Percentiles rank a stretch among this genome's conserved stretches.
Conservation (phyloP, 30 jellyfish, hydroid and myxozoan species). For the Haliclystus octoradiatus region DNA sequence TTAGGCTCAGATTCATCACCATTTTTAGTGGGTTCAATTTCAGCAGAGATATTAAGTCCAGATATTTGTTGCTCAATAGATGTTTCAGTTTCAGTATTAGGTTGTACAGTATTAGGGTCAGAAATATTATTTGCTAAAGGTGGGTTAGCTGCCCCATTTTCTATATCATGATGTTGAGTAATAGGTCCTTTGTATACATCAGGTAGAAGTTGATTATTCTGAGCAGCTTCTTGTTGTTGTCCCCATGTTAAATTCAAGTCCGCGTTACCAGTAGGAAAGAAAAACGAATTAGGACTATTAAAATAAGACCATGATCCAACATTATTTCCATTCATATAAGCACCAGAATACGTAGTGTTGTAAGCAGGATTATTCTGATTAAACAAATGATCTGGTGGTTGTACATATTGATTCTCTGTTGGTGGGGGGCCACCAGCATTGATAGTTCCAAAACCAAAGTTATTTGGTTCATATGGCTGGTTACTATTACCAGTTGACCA, state of each 20-base stretch:
- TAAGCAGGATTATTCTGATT: conserved; percentile 76
- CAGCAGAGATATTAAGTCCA: conserved; percentile 36
- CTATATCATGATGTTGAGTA: conserved; percentile 77
- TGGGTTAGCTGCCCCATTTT: conserved; percentile 14
- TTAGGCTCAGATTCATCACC: conserved; percentile 4
- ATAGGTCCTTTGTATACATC: conserved; percentile 91
- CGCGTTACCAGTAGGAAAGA: conserved; percentile 93
- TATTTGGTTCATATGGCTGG: conserved; percentile 76
- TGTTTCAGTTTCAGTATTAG: conserved; percentile 22
- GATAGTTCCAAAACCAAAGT: conserved; percentile 55
- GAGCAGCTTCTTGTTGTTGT: conserved; percentile 48
- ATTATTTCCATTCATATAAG: conserved; percentile 56
- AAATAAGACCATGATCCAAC: conserved; percentile 84
- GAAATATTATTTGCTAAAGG: conserved; percentile 40
- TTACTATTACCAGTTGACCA: conserved; percentile 81
- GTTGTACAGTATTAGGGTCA: conserved; percentile 40
- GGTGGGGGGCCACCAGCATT: conserved; percentile 53
- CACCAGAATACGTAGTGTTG: conserved; percentile 57
- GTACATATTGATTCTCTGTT: conserved; percentile 48
- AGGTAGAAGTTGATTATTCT: conserved; percentile 35
- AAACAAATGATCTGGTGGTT: conserved; percentile 71
- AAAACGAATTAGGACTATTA: conserved; percentile 82
- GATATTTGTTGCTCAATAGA: conserved; percentile 69
- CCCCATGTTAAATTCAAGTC: conserved; percentile 93
- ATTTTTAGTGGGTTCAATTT: conserved; percentile 44